Base-by-base conservation (phyloP, 92 coral and sea anemone genomes). In the Galaxea fascicularis region DNA sequence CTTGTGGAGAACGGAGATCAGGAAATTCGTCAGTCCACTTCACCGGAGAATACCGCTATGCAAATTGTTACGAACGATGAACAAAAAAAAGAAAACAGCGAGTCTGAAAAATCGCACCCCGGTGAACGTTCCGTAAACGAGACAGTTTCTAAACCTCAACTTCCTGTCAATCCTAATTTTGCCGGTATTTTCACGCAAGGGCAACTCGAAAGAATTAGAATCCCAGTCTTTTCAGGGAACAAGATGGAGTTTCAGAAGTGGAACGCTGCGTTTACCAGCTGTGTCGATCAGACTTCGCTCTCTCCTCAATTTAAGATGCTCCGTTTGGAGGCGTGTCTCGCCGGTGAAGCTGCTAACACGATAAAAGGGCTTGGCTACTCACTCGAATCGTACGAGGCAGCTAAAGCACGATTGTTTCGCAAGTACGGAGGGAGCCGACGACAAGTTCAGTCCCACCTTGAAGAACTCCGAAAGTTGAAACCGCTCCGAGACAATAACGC, bases 271-370 rank as follows among this genome's bases (percentile, higher is more conserved):
- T 89, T 89, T 67, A 85, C 86, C 8, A 90, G 87, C n/a, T 89
- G 93, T 74, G 91, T 86, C 8, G 93, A 89, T 56, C 20, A 58
- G 60, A 86, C 91, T 0, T 73, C 84, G 8, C 39, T 92, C 44
- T 14, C 86, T 0, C 87, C 95, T 20, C 93, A 92, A 65, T 87
- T 89, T 46, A 83, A 93, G 29, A 86, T 93, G 95, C 79, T 89
- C n/a, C 79, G 95, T 8, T 59, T 85, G 29, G 93, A 92, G 62
- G 78, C 86, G 0, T 89, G 92, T 64, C 47, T 87, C 25, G 57
- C 65, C 15, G 90, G 91, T 10, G 95, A 92, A 39, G 93, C 90
- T 18, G 77, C 88, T 18, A 89, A 92, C 8, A 89, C 93, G 9
- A 86, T 85, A 16, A 89, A 86, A 69, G 88, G 91, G 0, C 84